Evolutionary conservation across 1,140 invertebrate genomes (phyloP), one percentile per base, ranked within the genome.

Genomic region (Caenorhabditis latens): DNA sequence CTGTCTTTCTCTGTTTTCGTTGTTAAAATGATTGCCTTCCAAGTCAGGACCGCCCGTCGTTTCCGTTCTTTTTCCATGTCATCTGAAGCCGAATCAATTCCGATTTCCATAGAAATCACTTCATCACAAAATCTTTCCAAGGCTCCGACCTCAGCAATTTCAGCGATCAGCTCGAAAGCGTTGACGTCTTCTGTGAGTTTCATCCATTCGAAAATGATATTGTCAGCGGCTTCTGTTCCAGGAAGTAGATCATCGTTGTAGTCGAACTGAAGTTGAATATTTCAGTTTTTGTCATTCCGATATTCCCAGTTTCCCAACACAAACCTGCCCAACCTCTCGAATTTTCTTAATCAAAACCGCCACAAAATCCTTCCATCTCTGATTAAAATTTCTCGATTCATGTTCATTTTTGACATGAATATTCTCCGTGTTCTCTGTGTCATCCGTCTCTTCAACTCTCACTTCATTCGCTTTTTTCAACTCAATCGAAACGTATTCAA

Each of bases 301-400:
- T 43, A 16, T 14, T 43, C 16, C 13, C 21, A 50, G 50, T 53
- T 53, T 53, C 50, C 50, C 16, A 50, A 50, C 2, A 24, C 46
- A 50, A 79, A 79, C 71, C 71, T 79, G 40, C 1, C 53, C 71
- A 5, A 50, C 13, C n/a, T 50, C 46, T n/a, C 46, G 43, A 24
- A 79, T 42, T 79, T 79, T 79, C 11, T 50, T 79, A 5, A 79
- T 43, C 7, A 79, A 50, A 16, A n/a, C 71, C 4, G 71, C 43
- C 13, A 79, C 71, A 24, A 79, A 79, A 79, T 79, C 71, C 19
- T 79, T 79, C 71, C 71, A 79, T 53, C 71, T 42, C 19, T 79
- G 71, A 50, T 79, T 79, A 46, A 79, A 79, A 53, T 3, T 32
- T 24, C 7, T 79, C 16, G 32, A 0, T 8, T 13, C 16, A 19